Evolutionary conservation across 2,113 vertebrate genomes (phyloP), one percentile per base, ranked within the genome.

Genomic region (Nothoprocta pentlandii): DNA sequence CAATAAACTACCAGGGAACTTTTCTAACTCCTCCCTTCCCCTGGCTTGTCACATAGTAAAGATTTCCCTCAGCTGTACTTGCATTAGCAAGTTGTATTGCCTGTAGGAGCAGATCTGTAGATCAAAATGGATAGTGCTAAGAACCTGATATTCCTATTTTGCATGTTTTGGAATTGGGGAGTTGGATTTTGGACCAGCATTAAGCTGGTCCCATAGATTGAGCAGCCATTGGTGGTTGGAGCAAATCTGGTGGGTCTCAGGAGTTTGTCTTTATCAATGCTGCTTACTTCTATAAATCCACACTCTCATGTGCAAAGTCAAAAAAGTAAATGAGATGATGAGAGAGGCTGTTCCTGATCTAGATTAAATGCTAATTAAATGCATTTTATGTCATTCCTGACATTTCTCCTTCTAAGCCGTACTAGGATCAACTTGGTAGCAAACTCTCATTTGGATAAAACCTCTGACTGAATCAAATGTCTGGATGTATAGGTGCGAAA

Each of bases 281-380:
- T 53, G 77, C 86, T 96, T 95, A 90, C 36, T 93, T 95, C 90
- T 80, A 66, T 81, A 94, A 95, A 90, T 75, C 69, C 77, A 71
- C 75, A 17, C 69, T 86, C 39, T 79, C 47, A 93, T 44, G 59
- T 58, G 34, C 51, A 78, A 86, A 92, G 28, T 78, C 56, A 92
- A 88, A 92, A 34, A 51, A 56, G 62, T 78, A 71, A 89, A 89
- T 30, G 80, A 75, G 49, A 64, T 12, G 61, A 71, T 71, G 25
- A 28, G 44, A 76, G 16, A 87, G 15, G 28, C 12, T 32, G 12
- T 86, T 90, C 34, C 22, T 12, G 30, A 64, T 79, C 54, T 6
- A 75, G 71, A 95, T 53, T 64, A 56, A 81, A 90, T 56, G 14
- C 4, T 39, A 88, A 78, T 75, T 39, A 70, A 68, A 84, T 79